Percentiles rank a stretch among this genome's conserved stretches.
Evolutionary conservation across 1,140 invertebrate genomes (phyloP).

Genomic region (Brachionus asplanchnoidis): DNA sequence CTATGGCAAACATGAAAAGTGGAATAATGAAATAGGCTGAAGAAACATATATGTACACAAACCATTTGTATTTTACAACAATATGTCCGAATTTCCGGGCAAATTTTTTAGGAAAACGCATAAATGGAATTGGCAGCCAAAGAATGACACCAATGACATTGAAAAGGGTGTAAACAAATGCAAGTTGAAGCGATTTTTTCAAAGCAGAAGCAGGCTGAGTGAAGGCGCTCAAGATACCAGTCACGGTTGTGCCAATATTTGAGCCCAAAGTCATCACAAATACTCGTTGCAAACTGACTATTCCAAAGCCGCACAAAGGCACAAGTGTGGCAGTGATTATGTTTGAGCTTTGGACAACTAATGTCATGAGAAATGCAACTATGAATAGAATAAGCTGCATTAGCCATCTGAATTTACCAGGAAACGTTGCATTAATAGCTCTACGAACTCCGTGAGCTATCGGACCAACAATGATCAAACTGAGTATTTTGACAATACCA

Average conservation of each 20-base stretch:
- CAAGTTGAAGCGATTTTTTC: slow-evolving; percentile 60
- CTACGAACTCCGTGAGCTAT: slow-evolving; percentile 60
- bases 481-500: slow-evolving; percentile 7
- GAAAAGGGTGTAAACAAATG: slow-evolving; percentile 64
- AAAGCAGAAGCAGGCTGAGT: slow-evolving; percentile 53
- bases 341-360: slow-evolving; percentile 64
- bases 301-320: slow-evolving; percentile 64
- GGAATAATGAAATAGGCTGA: slow-evolving; percentile 61
- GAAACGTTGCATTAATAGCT: slow-evolving; percentile 62
- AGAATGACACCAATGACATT: slow-evolving; percentile 63
- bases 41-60: slow-evolving; percentile 61
- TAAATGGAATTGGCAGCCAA: slow-evolving; percentile 63
- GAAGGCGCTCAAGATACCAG: slow-evolving; percentile 60
- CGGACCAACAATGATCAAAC: slow-evolving; percentile 49
- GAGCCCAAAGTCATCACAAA: slow-evolving; percentile 64
- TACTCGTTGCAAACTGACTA: slow-evolving; percentile 63
- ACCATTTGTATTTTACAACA: slow-evolving; percentile 62
- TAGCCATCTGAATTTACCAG: slow-evolving; percentile 54
- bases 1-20: slow-evolving; percentile 57
- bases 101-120: slow-evolving; percentile 61
- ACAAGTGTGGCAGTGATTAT: slow-evolving; percentile 66
- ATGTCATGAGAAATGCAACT: slow-evolving; percentile 62
- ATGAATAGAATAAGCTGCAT: slow-evolving; percentile 58
- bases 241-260: slow-evolving; percentile 66
- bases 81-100: slow-evolving; percentile 59